phyloP scores from a whole-genome alignment of 2,888 invertebrate species.

The Drosophila imparisetae region DNA sequence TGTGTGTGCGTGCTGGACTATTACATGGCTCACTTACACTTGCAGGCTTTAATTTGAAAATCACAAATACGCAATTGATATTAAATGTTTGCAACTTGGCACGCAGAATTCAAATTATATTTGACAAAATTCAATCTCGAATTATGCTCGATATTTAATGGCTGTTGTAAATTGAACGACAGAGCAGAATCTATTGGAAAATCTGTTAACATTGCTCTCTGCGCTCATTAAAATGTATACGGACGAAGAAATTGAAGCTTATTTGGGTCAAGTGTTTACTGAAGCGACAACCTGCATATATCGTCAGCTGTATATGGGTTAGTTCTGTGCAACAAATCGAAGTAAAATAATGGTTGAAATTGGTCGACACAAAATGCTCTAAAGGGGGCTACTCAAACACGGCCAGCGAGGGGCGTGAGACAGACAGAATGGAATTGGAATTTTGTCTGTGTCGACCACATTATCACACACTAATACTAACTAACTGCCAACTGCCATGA shows the following conservation, averaged over 20 bases:
- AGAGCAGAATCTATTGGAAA: not conserved
- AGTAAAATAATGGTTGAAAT: slow-evolving; percentile 7
- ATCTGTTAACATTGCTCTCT: not conserved
- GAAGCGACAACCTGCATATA: slow-evolving; percentile 33
- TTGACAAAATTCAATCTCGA: not conserved
- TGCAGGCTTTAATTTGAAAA: slow-evolving; percentile 36
- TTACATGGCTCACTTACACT: slow-evolving; percentile 41
- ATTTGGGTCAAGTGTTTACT: slow-evolving; percentile 70
- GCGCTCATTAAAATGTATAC: slow-evolving; percentile 3
- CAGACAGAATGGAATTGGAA: slow-evolving; percentile 27
- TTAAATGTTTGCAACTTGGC: not conserved
- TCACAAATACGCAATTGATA: slow-evolving; percentile 35
- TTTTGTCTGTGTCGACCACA: slow-evolving; percentile 23
- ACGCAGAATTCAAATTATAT: not conserved
- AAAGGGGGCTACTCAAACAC: not conserved
- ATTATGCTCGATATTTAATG: slow-evolving; percentile 13
- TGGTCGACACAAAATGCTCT: not conserved
- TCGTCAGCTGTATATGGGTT: slow-evolving; percentile 28
- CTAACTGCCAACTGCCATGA: slow-evolving; percentile 24
- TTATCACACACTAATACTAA: slow-evolving; percentile 33
- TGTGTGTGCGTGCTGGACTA: slow-evolving; percentile 14
- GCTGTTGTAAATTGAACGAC: not conserved
- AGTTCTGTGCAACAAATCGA: slow-evolving; percentile 47
- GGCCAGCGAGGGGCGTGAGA: not conserved
- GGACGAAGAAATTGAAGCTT: slow-evolving; percentile 18